Conservation (phyloP, 2,888 invertebrate genomes). For the Trilocha varians region DNA sequence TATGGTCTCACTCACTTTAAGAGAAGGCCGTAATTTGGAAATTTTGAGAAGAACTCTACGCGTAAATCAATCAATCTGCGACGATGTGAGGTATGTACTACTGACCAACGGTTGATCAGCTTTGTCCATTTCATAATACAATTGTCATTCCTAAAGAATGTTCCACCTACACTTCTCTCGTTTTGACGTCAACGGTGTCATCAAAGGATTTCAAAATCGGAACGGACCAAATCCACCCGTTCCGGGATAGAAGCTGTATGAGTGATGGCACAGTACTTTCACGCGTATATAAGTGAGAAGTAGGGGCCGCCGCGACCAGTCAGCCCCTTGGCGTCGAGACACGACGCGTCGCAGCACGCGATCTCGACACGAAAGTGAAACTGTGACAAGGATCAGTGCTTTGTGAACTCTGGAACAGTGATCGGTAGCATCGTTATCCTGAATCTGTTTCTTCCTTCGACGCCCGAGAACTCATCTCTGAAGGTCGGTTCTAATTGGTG, state of each 20-base stretch:
- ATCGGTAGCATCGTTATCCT: constrained; percentile 66
- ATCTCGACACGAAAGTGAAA: constrained; percentile 64
- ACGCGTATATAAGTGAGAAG: constrained; percentile 62
- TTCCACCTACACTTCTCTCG: too few species aligned
- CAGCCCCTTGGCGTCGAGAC: constrained; percentile 34
- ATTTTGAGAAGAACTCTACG: too few species aligned
- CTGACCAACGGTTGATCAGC: too few species aligned
- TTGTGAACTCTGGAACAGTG: constrained; percentile 66
- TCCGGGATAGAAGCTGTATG: constrained; percentile 55
- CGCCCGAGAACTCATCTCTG: constrained; percentile 42
- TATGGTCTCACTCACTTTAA: too few species aligned
- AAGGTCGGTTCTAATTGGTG: constrained; percentile 30
- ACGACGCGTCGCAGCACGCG: constrained; percentile 27
- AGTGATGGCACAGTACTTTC: constrained; percentile 57
- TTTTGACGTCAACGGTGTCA: constrained; percentile 37
- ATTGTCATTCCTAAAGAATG: too few species aligned
- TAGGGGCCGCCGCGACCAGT: constrained; percentile 61
- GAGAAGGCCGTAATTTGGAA: too few species aligned
- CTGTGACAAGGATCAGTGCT: constrained; percentile 52
- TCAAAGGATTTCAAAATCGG: constrained; percentile 56
- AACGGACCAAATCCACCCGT: constrained; percentile 36
- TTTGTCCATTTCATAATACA: too few species aligned
- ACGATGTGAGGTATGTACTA: too few species aligned
- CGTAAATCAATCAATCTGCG: too few species aligned
- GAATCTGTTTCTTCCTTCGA: constrained; percentile 55